These are phyloP conservation scores for Dendrocopos noguchii DNA, from an alignment of 2,113 vertebrate genomes.

Conservation along the genomic window DNA sequence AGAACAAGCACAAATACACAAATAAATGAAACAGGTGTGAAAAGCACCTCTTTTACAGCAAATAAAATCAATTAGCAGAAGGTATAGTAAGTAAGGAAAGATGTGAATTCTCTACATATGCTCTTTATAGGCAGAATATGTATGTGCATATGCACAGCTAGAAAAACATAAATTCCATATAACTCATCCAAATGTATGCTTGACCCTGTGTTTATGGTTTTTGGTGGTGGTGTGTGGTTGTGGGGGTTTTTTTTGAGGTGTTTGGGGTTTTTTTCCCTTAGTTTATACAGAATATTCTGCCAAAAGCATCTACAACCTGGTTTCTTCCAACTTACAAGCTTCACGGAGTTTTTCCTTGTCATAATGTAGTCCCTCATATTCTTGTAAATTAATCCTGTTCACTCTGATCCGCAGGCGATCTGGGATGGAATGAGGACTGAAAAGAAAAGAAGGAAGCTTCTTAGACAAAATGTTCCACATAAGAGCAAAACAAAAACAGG, in stretches of 20 bases:
- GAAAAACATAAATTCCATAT: background rate
- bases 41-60: background rate
- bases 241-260: no score
- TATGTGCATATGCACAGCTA: background rate
- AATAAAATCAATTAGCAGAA: background rate
- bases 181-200: background rate
- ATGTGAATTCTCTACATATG: background rate
- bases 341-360: slow-evolving; percentile 96
- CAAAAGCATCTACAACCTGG: background rate
- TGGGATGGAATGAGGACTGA: slow-evolving; percentile 92
- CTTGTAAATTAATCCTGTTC: slow-evolving; percentile 92
- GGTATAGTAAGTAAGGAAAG: background rate
- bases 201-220: background rate
- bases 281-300: background rate
- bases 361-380: slow-evolving; percentile 93
- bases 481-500: background rate
- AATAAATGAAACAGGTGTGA: background rate
- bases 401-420: slow-evolving; percentile 94
- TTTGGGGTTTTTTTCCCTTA: background rate
- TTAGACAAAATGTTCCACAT: background rate
- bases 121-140: background rate
- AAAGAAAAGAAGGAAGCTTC: slow-evolving; percentile 59
- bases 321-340: slow-evolving; percentile 86
- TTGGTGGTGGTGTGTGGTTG: no score
- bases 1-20: background rate